These are phyloP conservation scores for Urocynchramus pylzowi DNA, from an alignment of 2,113 vertebrate species.

Conservation along the genomic window DNA sequence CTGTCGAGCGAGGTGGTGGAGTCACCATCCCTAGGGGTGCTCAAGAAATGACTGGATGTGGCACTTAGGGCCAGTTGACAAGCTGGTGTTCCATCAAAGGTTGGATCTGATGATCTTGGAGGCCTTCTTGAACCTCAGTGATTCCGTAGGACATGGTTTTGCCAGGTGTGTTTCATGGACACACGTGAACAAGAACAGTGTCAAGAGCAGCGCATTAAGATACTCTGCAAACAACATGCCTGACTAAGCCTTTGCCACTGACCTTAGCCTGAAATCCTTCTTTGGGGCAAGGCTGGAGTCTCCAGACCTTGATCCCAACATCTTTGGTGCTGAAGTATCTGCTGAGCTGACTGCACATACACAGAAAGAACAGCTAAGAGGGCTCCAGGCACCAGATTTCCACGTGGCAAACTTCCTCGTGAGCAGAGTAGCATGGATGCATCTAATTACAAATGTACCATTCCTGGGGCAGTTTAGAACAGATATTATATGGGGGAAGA, in stretches of 20 bases:
- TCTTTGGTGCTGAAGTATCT: not conserved
- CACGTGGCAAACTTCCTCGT: not conserved
- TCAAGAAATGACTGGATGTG: not conserved
- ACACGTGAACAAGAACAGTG: not conserved
- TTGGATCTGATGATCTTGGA: not conserved
- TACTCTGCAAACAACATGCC: not conserved
- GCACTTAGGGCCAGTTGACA: not conserved
- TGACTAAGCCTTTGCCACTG: not conserved
- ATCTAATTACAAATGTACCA: not conserved
- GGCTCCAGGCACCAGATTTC: not conserved
- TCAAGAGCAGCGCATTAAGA: too few relatives aligned
- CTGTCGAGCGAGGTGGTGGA: fast-evolving
- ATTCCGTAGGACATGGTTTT: not conserved
- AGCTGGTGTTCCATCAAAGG: not conserved
- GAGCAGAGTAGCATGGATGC: not conserved
- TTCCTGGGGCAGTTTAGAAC: not conserved
- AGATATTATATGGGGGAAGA: not conserved
- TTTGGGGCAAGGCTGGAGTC: not conserved
- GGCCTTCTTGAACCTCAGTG: not conserved
- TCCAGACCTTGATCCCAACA: not conserved
- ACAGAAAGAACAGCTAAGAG: not conserved
- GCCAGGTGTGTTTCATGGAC: not conserved
- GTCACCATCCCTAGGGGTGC: not conserved
- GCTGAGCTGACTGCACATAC: not conserved
- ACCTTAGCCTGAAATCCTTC: not conserved